Evolutionary conservation across 2,797 vertebrate genomes (phyloP), one percentile per base, ranked within the genome.

Genomic region (Gymnoscopelus microlampas): DNA sequence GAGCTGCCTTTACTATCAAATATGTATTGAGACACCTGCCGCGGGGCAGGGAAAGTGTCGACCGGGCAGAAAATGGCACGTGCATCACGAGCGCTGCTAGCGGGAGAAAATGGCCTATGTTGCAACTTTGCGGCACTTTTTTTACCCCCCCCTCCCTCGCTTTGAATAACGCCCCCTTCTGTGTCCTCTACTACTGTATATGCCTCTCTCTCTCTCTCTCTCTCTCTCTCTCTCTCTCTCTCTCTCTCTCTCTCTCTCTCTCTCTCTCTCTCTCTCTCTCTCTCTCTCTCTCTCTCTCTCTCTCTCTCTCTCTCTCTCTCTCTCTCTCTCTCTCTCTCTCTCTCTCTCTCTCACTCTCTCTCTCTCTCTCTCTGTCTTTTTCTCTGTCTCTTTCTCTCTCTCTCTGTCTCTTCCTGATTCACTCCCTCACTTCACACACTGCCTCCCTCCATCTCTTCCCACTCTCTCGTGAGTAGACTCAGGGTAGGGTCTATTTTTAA

Each of bases 401-500:
- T 32, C 10, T 54, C 32, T 66, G 4, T 58, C 68, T 72, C 49
- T 63, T 23, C 39, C 1, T 49, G 11, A 12, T 11, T 23, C 32
- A 51, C 47, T 39, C 19, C 39, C 47, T 60, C 19, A 35, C 47
- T 47, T 11, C 54, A 47, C n/a, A 26, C 12, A 14, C 14, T 15
- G 7, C 7, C 24, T 26, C 44, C 50, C 24, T 24, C 15, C 54
- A 9, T 5, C 44, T 5, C 26, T 14, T 70, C 35, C 23, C 66
- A 49, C 62, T 79, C 65, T 58, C 60, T 53, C 53, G 60, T 9
- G 23, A 61, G 48, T 11, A 10, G 35, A 76, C 68, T 82, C 69
- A 67, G 19, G 32, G 62, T 49, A 53, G 61, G 61, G 62, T 71
- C 80, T 91, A 89, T 86, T 86, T 90, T 85, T 88, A 91, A 86